These are phyloP conservation scores for Gorsachius goisagi DNA, from an alignment of 2,113 vertebrate genomes.

Conservation along the genomic window DNA sequence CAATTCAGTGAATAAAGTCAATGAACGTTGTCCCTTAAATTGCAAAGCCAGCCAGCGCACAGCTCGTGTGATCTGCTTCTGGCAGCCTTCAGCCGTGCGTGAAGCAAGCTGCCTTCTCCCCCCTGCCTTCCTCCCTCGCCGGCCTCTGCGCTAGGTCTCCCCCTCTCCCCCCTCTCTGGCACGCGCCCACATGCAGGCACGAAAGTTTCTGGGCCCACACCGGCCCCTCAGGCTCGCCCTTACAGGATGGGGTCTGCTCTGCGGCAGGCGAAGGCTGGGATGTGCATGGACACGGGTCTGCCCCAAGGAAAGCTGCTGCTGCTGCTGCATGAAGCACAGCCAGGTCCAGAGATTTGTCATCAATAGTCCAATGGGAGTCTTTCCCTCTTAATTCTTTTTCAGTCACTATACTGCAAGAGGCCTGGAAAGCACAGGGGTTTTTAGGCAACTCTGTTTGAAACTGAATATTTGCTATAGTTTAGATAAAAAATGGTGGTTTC, in stretches of 20 bases:
- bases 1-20: slow-evolving; percentile 31
- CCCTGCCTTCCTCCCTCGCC: not conserved
- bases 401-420: not conserved
- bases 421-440: not conserved
- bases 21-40: not conserved
- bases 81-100: slow-evolving; percentile 44
- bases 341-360: not conserved
- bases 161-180: not conserved
- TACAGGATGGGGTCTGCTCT: not conserved
- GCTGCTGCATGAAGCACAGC: not conserved
- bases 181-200: not conserved
- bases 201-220: slow-evolving; percentile 57
- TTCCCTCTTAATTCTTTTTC: no score
- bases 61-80: slow-evolving; percentile 30
- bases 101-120: slow-evolving; percentile 13
- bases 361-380: not conserved
- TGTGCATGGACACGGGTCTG: not conserved
- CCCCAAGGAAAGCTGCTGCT: not conserved
- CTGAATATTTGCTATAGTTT: not conserved
- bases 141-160: not conserved
- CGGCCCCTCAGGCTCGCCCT: not conserved
- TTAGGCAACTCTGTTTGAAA: not conserved
- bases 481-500: not conserved
- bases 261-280: not conserved
- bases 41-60: not conserved